Conservation (phyloP, 2,113 vertebrate genomes). For the Antigone vipio region DNA sequence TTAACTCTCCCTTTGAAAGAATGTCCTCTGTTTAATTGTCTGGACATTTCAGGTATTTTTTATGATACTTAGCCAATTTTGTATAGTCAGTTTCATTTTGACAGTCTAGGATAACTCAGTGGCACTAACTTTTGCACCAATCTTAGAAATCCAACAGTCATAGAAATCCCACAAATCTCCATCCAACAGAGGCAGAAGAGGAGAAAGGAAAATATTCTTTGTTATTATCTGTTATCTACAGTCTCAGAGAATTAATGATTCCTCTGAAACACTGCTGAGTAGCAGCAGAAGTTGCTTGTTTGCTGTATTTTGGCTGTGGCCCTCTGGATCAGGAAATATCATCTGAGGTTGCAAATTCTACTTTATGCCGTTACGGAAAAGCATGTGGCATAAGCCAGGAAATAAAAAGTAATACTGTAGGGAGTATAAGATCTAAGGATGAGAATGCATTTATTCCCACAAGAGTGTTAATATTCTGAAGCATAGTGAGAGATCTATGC, state of each 20-base stretch:
- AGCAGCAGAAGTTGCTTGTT: neutral
- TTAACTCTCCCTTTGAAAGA: neutral
- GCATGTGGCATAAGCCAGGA: neutral
- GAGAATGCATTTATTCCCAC: neutral
- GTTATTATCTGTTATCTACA: neutral
- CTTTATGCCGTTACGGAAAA: neutral
- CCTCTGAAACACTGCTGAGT: neutral
- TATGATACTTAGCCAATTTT: neutral
- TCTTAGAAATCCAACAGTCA: neutral
- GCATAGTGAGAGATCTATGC: neutral
- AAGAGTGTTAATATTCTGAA: neutral
- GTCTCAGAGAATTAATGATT: neutral
- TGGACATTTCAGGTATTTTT: neutral
- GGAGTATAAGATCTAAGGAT: neutral
- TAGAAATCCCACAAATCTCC: neutral
- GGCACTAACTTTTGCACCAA: neutral
- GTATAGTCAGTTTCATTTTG: neutral
- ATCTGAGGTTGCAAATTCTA: neutral
- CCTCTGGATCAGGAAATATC: neutral
- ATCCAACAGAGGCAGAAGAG: neutral
- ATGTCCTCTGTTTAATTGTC: neutral
- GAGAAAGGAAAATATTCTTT: neutral
- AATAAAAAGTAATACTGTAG: neutral
- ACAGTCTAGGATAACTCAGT: neutral
- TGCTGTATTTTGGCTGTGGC: neutral